Evolutionary conservation across 2,888 invertebrate species (phyloP), one percentile per base, ranked within the genome.

Genomic region (Acrocyrtus sp.): DNA sequence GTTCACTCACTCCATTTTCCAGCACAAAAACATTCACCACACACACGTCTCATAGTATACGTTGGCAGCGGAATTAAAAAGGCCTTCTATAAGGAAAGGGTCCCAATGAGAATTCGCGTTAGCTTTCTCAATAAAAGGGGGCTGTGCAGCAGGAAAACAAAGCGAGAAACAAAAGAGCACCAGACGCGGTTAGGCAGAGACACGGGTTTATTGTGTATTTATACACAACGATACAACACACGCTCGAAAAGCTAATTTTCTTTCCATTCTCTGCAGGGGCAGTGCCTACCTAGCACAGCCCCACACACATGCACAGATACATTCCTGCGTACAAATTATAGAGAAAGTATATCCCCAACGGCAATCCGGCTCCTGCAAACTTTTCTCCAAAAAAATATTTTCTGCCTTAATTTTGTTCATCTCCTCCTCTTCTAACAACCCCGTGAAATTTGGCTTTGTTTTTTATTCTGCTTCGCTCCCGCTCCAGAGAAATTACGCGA

Each of bases 191-290:
- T 24, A 24, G 26, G 19, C 26, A 45, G 15, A 15, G 26, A 17
- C 17, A 4, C 12, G 8, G 34, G 62, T 54, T 45, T 29, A n/a
- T 29, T 21, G 45, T 54, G 54, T n/a, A n/a, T n/a, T n/a, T n/a
- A n/a, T n/a, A n/a, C n/a, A n/a, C n/a, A n/a, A n/a, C n/a, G n/a
- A n/a, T n/a, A n/a, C n/a, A n/a, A n/a, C n/a, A n/a, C n/a, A n/a
- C n/a, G n/a, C n/a, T n/a, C n/a, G n/a, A 54, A 54, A 54, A 21
- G 65, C 65, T 65, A 65, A 65, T 65, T 65, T 65, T 24, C 45
- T 27, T 39, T 26, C 12, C 51, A 62, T 63, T 53, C 63, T 10
- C 45, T 29, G 15, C 27, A n/a, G n/a, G n/a, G n/a, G n/a, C n/a
- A n/a, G n/a, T n/a, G n/a, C n/a, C n/a, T n/a, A n/a, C n/a, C n/a